These are phyloP conservation scores for Napeogenes sylphis DNA, from an alignment of 2,888 invertebrate genomes.

Conservation along the genomic window DNA sequence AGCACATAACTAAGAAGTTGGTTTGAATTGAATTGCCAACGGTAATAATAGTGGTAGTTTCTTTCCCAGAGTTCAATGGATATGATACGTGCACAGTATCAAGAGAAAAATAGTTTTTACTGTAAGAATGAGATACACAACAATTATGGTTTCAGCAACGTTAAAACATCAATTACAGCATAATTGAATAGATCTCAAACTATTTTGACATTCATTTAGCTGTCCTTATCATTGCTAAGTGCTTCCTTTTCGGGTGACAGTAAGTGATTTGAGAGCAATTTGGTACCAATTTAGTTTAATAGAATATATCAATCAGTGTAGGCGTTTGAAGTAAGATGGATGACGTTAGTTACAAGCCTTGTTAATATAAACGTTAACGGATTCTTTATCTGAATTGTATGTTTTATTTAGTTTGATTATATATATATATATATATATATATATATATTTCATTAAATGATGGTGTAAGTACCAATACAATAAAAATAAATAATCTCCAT, in stretches of 20 bases:
- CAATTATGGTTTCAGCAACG: too few relatives aligned
- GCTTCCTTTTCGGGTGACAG: conserved; percentile 13
- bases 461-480: too few relatives aligned
- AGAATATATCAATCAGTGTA: conserved; percentile 19
- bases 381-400: not conserved
- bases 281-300: conserved; percentile 18
- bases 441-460: too few relatives aligned
- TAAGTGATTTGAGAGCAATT: conserved; percentile 6
- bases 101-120: too few relatives aligned
- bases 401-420: not conserved
- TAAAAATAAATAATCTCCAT: too few relatives aligned
- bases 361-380: not conserved
- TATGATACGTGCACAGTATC: not conserved
- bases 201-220: not conserved
- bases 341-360: conserved; percentile 7
- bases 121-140: too few relatives aligned
- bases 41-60: conserved; percentile 6
- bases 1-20: conserved; percentile 11
- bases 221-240: conserved; percentile 1
- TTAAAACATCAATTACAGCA: too few relatives aligned
- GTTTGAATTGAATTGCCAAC: conserved; percentile 12
- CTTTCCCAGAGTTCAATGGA: conserved; percentile 15
- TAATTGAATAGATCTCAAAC: too few relatives aligned
- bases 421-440: too few relatives aligned
- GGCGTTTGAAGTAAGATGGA: conserved; percentile 21